Base-by-base conservation (phyloP, 2,797 vertebrate species). In the Phoxinus dragarum region DNA sequence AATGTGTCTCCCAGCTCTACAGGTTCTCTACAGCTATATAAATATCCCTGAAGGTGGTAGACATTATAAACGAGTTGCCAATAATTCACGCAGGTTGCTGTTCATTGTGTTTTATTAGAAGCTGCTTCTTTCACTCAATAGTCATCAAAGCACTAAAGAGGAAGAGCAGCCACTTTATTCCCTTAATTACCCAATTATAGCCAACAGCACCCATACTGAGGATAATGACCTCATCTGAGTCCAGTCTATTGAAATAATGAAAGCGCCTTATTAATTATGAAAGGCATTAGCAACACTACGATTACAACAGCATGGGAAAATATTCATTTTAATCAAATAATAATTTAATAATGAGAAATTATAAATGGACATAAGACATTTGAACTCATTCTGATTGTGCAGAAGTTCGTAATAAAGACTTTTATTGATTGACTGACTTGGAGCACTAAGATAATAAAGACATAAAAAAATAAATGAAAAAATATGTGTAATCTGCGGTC, bases 131-230 rank as follows among this genome's bases (percentile, higher is more conserved):
- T 95, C 94, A 95, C 93, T 95, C 95, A 93, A 89, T 90, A 91
- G 93, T 93, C 93, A 95, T 93, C 95, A 92, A 93, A 92, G 91
- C 94, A 90, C 90, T 90, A 92, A 94, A 94, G 92, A 94, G 91
- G 95, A 94, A 95, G 94, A 94, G 94, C 94, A 95, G 92, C 93
- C 95, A 93, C 86, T 87, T 88, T 88, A 88, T 81, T 79, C 87
- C 16, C 68, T 94, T 91, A 88, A 90, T 95, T 92, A 94, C 92
- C 94, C 95, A 94, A 96, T 95, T 95, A 95, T 93, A 90, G 93
- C 90, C 94, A 94, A 91, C 90, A 90, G 91, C 93, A 92, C 94
- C 93, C 92, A 88, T 88, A 73, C 78, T 86, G 72, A 66, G 40
- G 75, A 68, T 80, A 88, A 86, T 84, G 69, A 80, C 82, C 82